Evolutionary conservation across 2,797 vertebrate genomes (phyloP).

Genomic region (Graptemys geographica): DNA sequence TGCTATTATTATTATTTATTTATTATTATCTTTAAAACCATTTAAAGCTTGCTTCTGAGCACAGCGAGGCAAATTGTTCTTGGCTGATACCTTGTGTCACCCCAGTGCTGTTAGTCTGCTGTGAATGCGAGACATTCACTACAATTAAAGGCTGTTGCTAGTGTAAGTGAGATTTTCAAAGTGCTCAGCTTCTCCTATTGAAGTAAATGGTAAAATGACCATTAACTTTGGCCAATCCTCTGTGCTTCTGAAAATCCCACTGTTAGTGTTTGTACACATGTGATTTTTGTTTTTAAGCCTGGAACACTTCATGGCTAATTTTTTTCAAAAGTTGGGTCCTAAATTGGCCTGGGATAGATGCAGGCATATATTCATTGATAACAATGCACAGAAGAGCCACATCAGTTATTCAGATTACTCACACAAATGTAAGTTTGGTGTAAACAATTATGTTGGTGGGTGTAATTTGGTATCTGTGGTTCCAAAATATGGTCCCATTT

Average conservation of each 20-base stretch:
- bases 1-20: not conserved
- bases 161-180: not conserved
- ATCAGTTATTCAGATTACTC: not conserved
- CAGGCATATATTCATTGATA: not conserved
- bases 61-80: not conserved
- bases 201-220: not conserved
- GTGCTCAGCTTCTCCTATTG: not conserved
- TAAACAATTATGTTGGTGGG: not conserved
- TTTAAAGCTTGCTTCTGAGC: not conserved
- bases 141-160: not conserved
- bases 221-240: not conserved
- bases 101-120: not conserved
- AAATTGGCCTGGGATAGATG: not conserved
- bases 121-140: not conserved
- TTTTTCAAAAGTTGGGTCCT: not conserved
- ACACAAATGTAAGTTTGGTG: not conserved
- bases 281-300: not conserved
- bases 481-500: not conserved
- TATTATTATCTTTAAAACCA: not conserved
- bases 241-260: not conserved
- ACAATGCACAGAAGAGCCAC: fast-evolving
- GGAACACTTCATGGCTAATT: not conserved
- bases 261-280: not conserved
- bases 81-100: not conserved
- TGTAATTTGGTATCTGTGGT: not conserved